A percentile compares a stretch with the other conserved stretches of the same genome.
phyloP scores from a whole-genome alignment of 92 coral and sea anemone species.

The Actinernus sp. region DNA sequence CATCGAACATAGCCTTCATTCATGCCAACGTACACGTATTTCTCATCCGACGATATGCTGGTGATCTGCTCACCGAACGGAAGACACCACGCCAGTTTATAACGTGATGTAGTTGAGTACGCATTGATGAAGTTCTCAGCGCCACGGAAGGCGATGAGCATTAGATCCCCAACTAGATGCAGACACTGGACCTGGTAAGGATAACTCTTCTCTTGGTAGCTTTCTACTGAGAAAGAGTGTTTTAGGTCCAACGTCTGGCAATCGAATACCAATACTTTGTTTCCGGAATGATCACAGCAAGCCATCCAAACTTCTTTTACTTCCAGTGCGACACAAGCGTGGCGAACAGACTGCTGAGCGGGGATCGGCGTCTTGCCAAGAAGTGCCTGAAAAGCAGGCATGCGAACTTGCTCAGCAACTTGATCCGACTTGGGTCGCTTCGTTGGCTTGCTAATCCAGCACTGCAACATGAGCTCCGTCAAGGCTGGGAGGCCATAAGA shows the following conservation, averaged over 20 bases:
- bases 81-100: conserved; percentile 61
- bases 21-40: conserved; percentile 84
- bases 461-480: conserved; percentile 90
- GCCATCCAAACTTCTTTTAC: conserved; percentile 87
- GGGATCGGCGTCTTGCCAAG: conserved; percentile 79
- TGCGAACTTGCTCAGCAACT: conserved; percentile 82
- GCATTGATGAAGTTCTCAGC: conserved; percentile 52
- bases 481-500: conserved; percentile 83
- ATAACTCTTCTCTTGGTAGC: conserved; percentile 51
- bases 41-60: conserved; percentile 76
- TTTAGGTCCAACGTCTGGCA: conserved; percentile 66
- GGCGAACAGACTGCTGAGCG: conserved; percentile 84
- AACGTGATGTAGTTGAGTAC: conserved; percentile 65
- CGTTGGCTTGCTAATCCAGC: conserved; percentile 80
- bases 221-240: conserved; percentile 67
- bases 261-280: conserved; percentile 79
- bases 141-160: conserved; percentile 83
- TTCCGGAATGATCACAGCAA: conserved; percentile 71
- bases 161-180: conserved; percentile 53
- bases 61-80: conserved; percentile 70
- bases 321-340: conserved; percentile 76
- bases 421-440: conserved; percentile 69
- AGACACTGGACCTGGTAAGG: conserved; percentile 83
- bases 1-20: conserved; percentile 78
- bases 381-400: conserved; percentile 89